phyloP scores from a whole-genome alignment of 2,888 invertebrate genomes.

The Oxyscelio sp. region DNA sequence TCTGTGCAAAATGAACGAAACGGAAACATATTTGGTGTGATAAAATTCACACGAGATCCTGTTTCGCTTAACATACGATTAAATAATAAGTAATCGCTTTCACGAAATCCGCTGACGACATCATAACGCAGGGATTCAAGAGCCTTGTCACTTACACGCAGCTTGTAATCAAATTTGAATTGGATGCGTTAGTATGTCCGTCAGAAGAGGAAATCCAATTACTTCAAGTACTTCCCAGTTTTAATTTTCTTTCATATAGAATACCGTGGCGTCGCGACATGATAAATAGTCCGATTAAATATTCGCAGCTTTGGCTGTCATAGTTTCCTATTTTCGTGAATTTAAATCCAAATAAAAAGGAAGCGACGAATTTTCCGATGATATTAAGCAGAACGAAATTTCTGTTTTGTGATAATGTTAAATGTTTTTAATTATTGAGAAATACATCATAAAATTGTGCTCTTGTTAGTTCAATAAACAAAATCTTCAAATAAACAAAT shows the following conservation, averaged over 20 bases:
- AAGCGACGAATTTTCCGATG: neutral
- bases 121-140: constrained; percentile 58
- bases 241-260: constrained; percentile 53
- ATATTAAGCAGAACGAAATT: too few species aligned
- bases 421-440: too few species aligned
- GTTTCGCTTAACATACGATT: constrained; percentile 33
- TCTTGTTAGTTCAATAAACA: too few species aligned
- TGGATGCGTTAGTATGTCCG: constrained; percentile 66
- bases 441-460: too few species aligned
- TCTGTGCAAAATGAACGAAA: too few species aligned
- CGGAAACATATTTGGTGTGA: too few species aligned
- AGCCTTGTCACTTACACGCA: constrained; percentile 73
- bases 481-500: too few species aligned
- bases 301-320: constrained; percentile 12
- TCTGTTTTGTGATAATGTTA: too few species aligned
- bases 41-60: neutral
- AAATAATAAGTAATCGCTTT: constrained; percentile 60
- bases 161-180: constrained; percentile 73
- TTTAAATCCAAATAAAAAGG: constrained; percentile 5
- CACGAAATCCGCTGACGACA: constrained; percentile 47
- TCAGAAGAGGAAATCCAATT: constrained; percentile 70
- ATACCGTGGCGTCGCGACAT: neutral
- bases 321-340: constrained; percentile 8
- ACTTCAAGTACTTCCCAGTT: constrained; percentile 66
- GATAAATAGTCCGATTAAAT: constrained; percentile 42